Evolutionary conservation across 2,888 invertebrate species (phyloP), one percentile per base, ranked within the genome.

Genomic region (Theretra japonica): DNA sequence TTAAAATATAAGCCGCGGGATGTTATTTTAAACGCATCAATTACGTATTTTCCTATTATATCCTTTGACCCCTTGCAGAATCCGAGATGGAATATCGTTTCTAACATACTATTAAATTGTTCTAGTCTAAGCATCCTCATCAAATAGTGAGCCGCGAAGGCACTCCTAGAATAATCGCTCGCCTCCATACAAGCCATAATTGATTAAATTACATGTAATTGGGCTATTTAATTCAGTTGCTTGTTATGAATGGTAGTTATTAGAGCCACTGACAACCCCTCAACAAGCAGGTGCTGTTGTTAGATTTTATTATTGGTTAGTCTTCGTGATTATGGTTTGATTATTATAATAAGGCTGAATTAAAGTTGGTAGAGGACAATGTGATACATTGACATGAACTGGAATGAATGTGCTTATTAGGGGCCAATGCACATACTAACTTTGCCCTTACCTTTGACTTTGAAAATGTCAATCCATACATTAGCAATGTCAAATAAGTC

Each of bases 121-220:
- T 41, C 65, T 65, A 23, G 5, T 5, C 17, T 41, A 21, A 62
- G 33, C 33, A 17, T 59, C 59, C 15, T 62, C 33, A 8, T 65
- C 62, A 41, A 48, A 48, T 23, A 65, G 2, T 23, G 25, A 65
- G 17, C 23, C 4, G 17, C 23, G 6, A 41, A 48, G 48, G 65
- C 21, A 33, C 41, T 23, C 23, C 17, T n/a, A 62, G 5, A 33
- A 65, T 65, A n/a, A 65, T 48, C 65, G 17, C 17, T 17, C 48
- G 7, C 15, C n/a, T 65, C 41, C 65, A 23, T 62, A 65, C 41
- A 23, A 48, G 65, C 23, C 41, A 6, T 65, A 48, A 65, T 65
- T 65, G 65, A 48, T 65, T 65, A 48, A 65, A 65, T 65, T 65
- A 65, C 48, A 48, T 23, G 23, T 65, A 23, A 65, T 65, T 65